phyloP scores from a whole-genome alignment of 1,140 invertebrate genomes.

The Anadara kagoshimensis region DNA sequence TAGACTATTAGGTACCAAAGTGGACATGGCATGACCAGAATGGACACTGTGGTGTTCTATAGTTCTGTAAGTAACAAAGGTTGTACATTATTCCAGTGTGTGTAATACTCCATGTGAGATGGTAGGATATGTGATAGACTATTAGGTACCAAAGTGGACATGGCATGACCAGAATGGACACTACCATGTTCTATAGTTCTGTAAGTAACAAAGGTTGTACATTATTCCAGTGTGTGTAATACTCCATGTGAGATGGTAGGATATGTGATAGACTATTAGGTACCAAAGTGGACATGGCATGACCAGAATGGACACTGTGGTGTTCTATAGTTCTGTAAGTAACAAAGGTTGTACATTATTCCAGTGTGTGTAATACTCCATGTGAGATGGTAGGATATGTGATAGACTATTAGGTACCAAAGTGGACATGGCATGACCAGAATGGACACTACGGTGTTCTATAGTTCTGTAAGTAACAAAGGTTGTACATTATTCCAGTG shows the following conservation, averaged over 20 bases:
- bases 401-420: constrained; percentile 78
- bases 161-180: constrained; percentile 58
- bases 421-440: constrained; percentile 74
- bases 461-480: constrained; percentile 53
- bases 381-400: constrained; percentile 81
- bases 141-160: constrained; percentile 78
- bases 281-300: constrained; percentile 77
- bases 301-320: constrained; percentile 35
- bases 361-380: constrained; percentile 91
- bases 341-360: too few species aligned
- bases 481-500: constrained; percentile 87
- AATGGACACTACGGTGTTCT: constrained; percentile 37
- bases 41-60: constrained; percentile 45
- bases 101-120: constrained; percentile 86
- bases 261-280: constrained; percentile 80
- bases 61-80: constrained; percentile 46
- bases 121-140: constrained; percentile 79
- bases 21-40: constrained; percentile 73
- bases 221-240: constrained; percentile 90
- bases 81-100: constrained; percentile 88
- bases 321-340: constrained; percentile 54
- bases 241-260: constrained; percentile 81
- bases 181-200: constrained; percentile 52
- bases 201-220: too few species aligned
- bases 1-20: constrained; percentile 78